Conservation (phyloP, 2,797 vertebrate genomes). For the Crocidura indochinensis region DNA sequence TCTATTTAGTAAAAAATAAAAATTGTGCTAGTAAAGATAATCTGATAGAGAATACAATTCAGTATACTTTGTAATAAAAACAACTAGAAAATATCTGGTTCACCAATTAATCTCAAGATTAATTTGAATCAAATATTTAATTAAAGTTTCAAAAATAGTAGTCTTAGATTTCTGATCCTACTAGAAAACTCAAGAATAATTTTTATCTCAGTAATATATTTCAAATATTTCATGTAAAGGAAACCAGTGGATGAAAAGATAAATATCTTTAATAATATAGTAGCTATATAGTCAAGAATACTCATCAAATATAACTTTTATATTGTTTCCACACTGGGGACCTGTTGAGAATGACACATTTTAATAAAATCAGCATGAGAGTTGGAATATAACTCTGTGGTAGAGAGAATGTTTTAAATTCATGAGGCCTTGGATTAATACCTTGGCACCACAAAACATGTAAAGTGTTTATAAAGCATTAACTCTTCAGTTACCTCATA, state of each 20-base stretch:
- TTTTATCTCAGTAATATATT: not conserved
- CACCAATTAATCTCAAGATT: not conserved
- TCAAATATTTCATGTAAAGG: not conserved
- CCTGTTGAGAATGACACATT: not conserved
- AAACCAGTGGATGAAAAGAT: not conserved
- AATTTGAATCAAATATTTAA: conserved; percentile 13
- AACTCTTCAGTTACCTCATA: too few species aligned
- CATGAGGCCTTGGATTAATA: too few species aligned
- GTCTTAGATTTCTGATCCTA: conserved; percentile 9
- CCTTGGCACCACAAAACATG: too few species aligned
- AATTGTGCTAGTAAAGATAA: too few species aligned
- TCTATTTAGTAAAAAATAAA: too few species aligned
- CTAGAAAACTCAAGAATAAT: not conserved
- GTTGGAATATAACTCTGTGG: too few species aligned
- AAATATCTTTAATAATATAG: not conserved
- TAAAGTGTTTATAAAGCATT: too few species aligned
- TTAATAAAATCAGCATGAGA: conserved; percentile 4
- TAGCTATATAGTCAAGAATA: not conserved
- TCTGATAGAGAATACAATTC: too few species aligned
- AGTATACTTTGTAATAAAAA: not conserved
- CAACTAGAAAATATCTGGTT: not conserved
- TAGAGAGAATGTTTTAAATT: too few species aligned
- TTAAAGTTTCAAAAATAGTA: not conserved
- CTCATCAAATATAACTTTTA: not conserved
- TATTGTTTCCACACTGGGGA: not conserved